Evolutionary conservation across 2,888 invertebrate genomes (phyloP), one percentile per base, ranked within the genome.

Genomic region (Drosophila neutralis): DNA sequence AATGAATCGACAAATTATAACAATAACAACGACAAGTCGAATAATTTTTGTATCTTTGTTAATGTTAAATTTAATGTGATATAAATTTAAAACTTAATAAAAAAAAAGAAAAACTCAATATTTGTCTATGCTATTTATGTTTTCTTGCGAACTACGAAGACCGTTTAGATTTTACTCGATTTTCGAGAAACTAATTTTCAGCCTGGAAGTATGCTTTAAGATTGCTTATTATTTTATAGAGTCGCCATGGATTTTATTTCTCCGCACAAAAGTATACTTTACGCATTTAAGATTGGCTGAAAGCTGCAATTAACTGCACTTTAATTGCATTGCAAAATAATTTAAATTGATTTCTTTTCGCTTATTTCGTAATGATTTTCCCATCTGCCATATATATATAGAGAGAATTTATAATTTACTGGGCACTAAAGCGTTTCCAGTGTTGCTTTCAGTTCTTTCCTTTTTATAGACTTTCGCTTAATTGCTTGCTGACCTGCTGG

Each of bases 41-140:
- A 68, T 84, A 57, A 45, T 56, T 76, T 82, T 83, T 87, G 83
- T 88, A 81, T 80, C 74, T 82, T 79, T 89, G 83, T 79, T 90
- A 90, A 87, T 89, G 78, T 90, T 78, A 80, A 80, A 77, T 85
- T 85, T 91, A 89, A 90, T 90, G 91, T 90, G 91, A 90, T 91
- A 90, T 90, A 90, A 75, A 87, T 87, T 83, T 88, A 88, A 87
- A 83, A 73, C 78, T 69, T 75, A 83, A 82, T 73, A 83, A 86
- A 81, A 80, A 62, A 60, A 64, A 64, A 59, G 13, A 7, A 69
- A 75, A 51, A 40, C 67, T 49, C 49, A 63, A 24, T 36, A 52
- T 36, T 52, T 33, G 21, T 35, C 42, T 71, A n/a, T n/a, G 18
- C 4, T 10, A 1, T 8, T 24, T 11, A n/a, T 29, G 6, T 0